Evolutionary conservation across 2,113 vertebrate species (phyloP).

Genomic region (Ammospiza caudacuta): DNA sequence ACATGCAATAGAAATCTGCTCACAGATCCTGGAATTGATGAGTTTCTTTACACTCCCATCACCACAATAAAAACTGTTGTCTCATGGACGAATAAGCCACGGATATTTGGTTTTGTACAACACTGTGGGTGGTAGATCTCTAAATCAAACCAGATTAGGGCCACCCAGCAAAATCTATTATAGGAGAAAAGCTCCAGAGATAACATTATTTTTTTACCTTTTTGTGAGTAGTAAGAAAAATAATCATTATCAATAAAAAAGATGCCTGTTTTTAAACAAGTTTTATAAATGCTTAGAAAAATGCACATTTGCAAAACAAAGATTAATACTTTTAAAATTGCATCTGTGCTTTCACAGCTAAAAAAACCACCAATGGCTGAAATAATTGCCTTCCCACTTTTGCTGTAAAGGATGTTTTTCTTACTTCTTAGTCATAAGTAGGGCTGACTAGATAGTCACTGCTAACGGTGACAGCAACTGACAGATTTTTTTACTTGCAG

Average conservation of each 20-base stretch:
- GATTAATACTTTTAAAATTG: constrained; percentile 1
- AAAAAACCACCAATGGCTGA: not conserved
- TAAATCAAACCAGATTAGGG: constrained; percentile 42
- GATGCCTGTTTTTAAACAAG: not conserved
- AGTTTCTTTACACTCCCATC: not conserved
- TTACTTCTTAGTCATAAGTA: not conserved
- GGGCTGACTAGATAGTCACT: not conserved
- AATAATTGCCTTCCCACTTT: not conserved
- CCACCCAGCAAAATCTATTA: constrained; percentile 26
- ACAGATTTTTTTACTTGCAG: not conserved
- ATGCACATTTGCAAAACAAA: not conserved
- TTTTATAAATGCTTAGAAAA: constrained; percentile 25
- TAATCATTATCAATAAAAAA: not conserved
- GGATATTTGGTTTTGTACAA: not conserved
- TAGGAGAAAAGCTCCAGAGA: not conserved
- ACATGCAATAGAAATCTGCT: not conserved
- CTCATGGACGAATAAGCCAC: not conserved
- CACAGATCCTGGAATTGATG: not conserved
- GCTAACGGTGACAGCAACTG: not conserved
- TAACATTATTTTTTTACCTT: not conserved
- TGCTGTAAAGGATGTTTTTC: not conserved
- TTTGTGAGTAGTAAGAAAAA: not conserved
- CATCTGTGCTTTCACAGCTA: not conserved
- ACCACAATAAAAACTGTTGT: not conserved
- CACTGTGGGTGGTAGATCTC: constrained; percentile 31